phyloP scores from a whole-genome alignment of 2,797 vertebrate genomes.

The Danio kyathit region DNA sequence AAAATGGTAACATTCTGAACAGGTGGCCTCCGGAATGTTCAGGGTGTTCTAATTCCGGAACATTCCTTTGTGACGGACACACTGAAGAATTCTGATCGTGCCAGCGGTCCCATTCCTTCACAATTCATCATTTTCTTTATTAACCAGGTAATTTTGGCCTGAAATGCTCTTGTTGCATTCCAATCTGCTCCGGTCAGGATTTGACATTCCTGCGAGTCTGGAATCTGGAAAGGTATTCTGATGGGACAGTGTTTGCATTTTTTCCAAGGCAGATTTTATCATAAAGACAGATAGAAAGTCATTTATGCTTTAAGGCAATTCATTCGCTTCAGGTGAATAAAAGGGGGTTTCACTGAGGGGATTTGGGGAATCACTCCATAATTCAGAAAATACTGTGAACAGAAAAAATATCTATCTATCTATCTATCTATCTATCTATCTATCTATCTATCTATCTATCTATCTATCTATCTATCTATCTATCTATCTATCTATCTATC shows the following conservation, averaged over 20 bases:
- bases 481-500: no score
- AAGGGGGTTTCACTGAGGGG: no score
- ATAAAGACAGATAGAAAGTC: conserved; percentile 1
- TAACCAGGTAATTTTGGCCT: neutral
- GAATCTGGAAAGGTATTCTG: conserved; percentile 17
- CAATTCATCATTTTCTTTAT: conserved; percentile 29
- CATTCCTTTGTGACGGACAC: conserved; percentile 46
- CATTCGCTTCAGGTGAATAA: no score
- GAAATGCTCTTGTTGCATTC: conserved; percentile 27
- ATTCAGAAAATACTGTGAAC: no score
- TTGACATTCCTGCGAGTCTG: conserved; percentile 11
- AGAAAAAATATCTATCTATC: no score
- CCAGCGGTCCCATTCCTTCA: conserved; percentile 34
- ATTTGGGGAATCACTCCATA: no score
- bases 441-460: no score
- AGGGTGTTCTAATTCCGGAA: conserved; percentile 36
- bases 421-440: no score
- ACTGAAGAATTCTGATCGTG: conserved; percentile 43
- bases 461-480: no score
- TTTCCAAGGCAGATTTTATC: conserved; percentile 23
- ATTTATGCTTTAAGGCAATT: neutral
- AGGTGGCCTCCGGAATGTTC: conserved; percentile 50
- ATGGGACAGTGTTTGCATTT: neutral
- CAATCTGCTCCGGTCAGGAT: neutral
- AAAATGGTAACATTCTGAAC: conserved; percentile 40